Percentiles rank a stretch among this genome's conserved stretches.
Conservation (phyloP, 2,888 invertebrate species). For the Ormia ochracea region DNA sequence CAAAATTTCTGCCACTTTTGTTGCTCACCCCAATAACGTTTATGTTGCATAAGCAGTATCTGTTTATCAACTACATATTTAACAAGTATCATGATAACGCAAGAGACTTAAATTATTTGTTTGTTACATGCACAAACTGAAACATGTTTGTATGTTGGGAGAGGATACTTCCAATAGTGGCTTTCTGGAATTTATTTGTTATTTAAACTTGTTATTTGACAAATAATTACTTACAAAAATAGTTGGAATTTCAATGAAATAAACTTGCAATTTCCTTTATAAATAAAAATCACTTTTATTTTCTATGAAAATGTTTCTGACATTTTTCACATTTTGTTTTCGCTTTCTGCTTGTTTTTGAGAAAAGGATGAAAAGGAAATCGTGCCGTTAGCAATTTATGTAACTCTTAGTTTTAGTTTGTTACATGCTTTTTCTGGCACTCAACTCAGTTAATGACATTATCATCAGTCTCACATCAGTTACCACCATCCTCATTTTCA, state of each 20-base stretch:
- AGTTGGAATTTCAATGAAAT: constrained; percentile 26
- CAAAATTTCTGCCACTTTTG: too few species aligned
- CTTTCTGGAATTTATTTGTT: constrained; percentile 24
- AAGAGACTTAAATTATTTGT: too few species aligned
- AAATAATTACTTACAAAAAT: constrained; percentile 40
- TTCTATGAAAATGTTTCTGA: constrained; percentile 52
- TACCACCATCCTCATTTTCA: constrained; percentile 48
- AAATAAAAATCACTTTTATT: constrained; percentile 60
- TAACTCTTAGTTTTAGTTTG: constrained; percentile 58
- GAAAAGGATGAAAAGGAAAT: constrained; percentile 52
- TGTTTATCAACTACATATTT: too few species aligned
- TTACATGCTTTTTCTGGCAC: constrained; percentile 25
- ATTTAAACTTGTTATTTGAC: constrained; percentile 38
- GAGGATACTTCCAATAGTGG: too few species aligned
- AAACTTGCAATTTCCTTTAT: constrained; percentile 43
- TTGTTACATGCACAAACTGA: too few species aligned
- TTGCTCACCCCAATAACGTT: too few species aligned
- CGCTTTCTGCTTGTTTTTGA: constrained; percentile 3
- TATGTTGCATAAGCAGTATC: too few species aligned
- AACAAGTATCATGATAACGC: too few species aligned
- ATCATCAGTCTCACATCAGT: constrained; percentile 61
- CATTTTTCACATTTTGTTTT: neutral
- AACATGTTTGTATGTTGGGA: too few species aligned
- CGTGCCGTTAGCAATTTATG: constrained; percentile 64
- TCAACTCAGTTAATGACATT: constrained; percentile 61